A percentile compares a stretch with the other conserved stretches of the same genome.
phyloP scores from a whole-genome alignment of 2,888 invertebrate genomes.

The Parasteatoda lunata region DNA sequence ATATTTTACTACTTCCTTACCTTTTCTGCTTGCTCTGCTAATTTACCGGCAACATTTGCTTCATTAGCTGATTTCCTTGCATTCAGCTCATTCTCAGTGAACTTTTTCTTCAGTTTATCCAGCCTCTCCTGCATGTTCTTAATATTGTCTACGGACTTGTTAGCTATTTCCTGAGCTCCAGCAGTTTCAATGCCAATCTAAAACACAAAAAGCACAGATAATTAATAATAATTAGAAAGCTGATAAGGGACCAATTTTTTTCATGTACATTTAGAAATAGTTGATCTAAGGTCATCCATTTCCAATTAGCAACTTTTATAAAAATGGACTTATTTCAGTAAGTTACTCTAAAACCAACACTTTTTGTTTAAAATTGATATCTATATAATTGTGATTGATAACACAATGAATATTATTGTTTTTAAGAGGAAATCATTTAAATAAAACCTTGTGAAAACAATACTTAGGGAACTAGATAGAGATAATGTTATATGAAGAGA shows the following conservation, averaged over 20 bases:
- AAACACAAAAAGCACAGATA: slow-evolving; percentile 68
- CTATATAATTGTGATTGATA: no score
- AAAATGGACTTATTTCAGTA: no score
- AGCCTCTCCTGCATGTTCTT: slow-evolving; percentile 82
- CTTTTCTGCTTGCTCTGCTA: slow-evolving; percentile 76
- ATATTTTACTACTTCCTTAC: slow-evolving; percentile 44
- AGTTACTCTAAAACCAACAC: no score
- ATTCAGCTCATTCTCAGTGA: slow-evolving; percentile 86
- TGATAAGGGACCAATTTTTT: not conserved
- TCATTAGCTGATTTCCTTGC: slow-evolving; percentile 87
- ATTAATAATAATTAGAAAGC: not conserved
- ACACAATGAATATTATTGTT: no score
- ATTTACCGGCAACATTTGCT: slow-evolving; percentile 83
- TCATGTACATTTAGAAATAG: no score
- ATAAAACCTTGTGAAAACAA: no score
- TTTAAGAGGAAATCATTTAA: no score
- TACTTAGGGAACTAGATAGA: no score
- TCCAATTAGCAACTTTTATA: no score
- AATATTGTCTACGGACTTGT: slow-evolving; percentile 85
- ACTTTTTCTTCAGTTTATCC: slow-evolving; percentile 85
- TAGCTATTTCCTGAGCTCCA: slow-evolving; percentile 86
- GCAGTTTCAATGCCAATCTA: slow-evolving; percentile 88
- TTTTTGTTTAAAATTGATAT: no score
- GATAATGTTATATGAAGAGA: no score
- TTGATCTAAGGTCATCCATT: no score